phyloP scores from a whole-genome alignment of 2,797 vertebrate genomes.

The Paguma larvata region DNA sequence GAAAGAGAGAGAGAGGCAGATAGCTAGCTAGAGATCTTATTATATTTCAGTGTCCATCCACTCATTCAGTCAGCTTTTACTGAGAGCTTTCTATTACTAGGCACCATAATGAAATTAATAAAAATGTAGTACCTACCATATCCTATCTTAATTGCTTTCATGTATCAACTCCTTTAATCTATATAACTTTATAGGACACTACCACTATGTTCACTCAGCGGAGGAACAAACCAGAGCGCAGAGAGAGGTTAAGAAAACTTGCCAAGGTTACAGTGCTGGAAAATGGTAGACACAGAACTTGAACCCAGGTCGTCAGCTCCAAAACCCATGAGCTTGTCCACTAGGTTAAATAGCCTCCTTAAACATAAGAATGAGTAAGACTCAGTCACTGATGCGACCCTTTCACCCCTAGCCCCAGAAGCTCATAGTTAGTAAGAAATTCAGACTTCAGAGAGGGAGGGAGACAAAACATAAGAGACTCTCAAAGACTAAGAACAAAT shows the following conservation, averaged over 20 bases:
- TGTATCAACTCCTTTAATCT: neutral
- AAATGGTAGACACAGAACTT: neutral
- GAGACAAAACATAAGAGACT: too few relatives aligned
- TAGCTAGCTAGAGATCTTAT: neutral
- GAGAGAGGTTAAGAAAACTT: neutral
- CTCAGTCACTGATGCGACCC: neutral
- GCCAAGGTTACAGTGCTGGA: neutral
- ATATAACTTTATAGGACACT: neutral
- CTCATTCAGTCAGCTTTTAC: neutral
- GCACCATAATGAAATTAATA: neutral
- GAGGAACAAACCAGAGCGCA: neutral
- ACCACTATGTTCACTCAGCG: neutral
- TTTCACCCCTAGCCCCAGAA: neutral
- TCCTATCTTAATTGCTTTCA: neutral
- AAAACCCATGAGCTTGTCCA: neutral
- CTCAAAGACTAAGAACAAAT: too few relatives aligned
- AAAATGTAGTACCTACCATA: neutral
- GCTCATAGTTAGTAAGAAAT: neutral
- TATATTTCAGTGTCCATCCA: neutral
- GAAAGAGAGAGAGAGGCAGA: too few relatives aligned
- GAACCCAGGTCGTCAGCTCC: neutral
- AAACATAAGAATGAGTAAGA: neutral
- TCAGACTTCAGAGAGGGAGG: neutral
- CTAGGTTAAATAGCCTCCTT: neutral
- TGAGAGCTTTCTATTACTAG: conserved; percentile 6